A percentile compares a stretch with the other conserved stretches of the same genome.
Conservation (phyloP, 1,140 invertebrate genomes). For the Leptinotarsa texana region DNA sequence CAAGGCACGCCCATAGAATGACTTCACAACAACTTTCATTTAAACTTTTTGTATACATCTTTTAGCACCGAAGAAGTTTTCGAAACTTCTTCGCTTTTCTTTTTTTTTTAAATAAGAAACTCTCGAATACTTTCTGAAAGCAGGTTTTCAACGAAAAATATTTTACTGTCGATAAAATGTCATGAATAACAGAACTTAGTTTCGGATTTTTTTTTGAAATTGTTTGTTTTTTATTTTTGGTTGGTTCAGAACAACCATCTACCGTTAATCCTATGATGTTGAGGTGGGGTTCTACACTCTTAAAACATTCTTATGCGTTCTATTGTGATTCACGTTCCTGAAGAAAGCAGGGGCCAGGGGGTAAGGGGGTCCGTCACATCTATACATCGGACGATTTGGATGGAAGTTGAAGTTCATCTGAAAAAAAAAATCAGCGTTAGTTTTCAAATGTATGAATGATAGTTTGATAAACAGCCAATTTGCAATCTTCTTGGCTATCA, state of each 20-base stretch:
- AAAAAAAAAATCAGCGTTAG: conserved; percentile 35
- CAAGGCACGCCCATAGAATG: conserved; percentile 33
- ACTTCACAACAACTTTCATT: neutral
- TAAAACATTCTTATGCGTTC: conserved; percentile 51
- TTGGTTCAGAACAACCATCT: conserved; percentile 44
- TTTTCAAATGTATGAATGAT: neutral
- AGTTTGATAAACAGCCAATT: neutral
- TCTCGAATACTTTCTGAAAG: conserved; percentile 26
- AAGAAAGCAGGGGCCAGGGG: conserved; percentile 48
- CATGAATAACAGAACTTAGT: conserved; percentile 14
- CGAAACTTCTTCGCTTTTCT: neutral
- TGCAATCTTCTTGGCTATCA: too few relatives aligned
- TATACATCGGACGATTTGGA: conserved; percentile 46
- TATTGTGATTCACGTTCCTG: conserved; percentile 52
- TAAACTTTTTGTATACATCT: neutral
- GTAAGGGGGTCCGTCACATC: conserved; percentile 46
- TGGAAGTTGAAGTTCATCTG: conserved; percentile 52
- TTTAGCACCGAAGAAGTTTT: neutral
- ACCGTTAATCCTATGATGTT: conserved; percentile 46
- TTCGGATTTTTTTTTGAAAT: neutral
- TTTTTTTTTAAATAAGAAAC: conserved; percentile 30
- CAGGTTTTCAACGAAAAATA: neutral
- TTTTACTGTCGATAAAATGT: conserved; percentile 4
- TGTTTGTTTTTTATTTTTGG: conserved; percentile 25
- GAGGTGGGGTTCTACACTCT: conserved; percentile 47